Evolutionary conservation across 2,888 invertebrate species (phyloP).

Genomic region (Cerastoderma edule): DNA sequence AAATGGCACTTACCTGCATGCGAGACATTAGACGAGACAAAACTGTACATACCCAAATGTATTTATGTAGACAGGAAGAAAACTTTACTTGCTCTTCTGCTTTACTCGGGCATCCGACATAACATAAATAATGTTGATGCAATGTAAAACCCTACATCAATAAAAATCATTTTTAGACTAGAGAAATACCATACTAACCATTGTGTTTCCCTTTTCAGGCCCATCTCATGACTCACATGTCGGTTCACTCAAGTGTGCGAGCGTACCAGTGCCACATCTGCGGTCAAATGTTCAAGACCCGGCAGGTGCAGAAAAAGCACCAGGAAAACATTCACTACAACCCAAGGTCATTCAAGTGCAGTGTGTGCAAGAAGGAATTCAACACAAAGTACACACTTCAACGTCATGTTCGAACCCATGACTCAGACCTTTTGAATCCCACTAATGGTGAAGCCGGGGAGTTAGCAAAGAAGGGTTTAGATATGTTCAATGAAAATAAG

Average conservation of each 20-base stretch:
- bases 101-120: too few relatives aligned
- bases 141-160: not conserved
- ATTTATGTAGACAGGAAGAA: too few relatives aligned
- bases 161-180: not conserved
- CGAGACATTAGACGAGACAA: too few relatives aligned
- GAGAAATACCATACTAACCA: not conserved
- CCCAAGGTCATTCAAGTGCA: slow-evolving; percentile 81
- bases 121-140: not conserved
- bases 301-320: slow-evolving; percentile 83
- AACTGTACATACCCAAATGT: too few relatives aligned
- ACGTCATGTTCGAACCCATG: slow-evolving; percentile 82
- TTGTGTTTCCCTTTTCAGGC: slow-evolving; percentile 70
- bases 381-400: slow-evolving; percentile 83
- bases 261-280: slow-evolving; percentile 85
- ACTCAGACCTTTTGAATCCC: slow-evolving; percentile 18
- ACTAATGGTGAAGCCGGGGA: not conserved
- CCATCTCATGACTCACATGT: slow-evolving; percentile 81
- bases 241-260: slow-evolving; percentile 84
- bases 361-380: slow-evolving; percentile 82
- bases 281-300: slow-evolving; percentile 85
- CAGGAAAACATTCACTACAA: slow-evolving; percentile 83
- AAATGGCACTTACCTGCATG: too few relatives aligned
- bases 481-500: not conserved
- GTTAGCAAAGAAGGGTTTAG: too few relatives aligned
- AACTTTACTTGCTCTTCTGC: too few relatives aligned